phyloP scores from a whole-genome alignment of 2,888 invertebrate species.

The Formica aserva region DNA sequence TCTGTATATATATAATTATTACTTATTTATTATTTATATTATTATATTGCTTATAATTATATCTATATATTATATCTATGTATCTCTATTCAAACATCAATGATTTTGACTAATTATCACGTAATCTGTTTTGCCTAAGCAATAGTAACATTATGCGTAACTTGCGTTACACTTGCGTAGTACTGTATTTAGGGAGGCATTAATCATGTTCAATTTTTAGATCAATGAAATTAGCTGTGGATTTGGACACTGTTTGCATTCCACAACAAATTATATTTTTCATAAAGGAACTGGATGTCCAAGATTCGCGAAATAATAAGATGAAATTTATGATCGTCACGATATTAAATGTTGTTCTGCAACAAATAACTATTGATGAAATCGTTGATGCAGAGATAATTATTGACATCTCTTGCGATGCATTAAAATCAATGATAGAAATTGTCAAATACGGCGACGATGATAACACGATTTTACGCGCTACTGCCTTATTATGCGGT shows the following conservation, averaged over 20 bases:
- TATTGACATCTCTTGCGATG: slow-evolving; percentile 57
- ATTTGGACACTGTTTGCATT: slow-evolving; percentile 56
- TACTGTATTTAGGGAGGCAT: neutral
- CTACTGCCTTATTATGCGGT: slow-evolving; percentile 59
- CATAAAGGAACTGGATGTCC: slow-evolving; percentile 58
- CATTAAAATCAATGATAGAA: slow-evolving; percentile 61
- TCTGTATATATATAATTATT: neutral
- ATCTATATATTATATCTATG: neutral
- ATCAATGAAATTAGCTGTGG: slow-evolving; percentile 50
- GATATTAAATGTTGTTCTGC: slow-evolving; percentile 62
- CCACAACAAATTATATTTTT: slow-evolving; percentile 64
- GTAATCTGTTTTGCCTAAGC: neutral
- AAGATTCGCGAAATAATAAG: slow-evolving; percentile 30
- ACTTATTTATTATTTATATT: neutral
- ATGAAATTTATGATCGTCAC: slow-evolving; percentile 54
- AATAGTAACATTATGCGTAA: neutral
- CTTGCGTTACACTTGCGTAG: neutral
- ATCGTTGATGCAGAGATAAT: slow-evolving; percentile 26
- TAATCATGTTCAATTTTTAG: slow-evolving; percentile 54
- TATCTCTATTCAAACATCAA: neutral
- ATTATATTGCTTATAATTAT: neutral
- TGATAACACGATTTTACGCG: slow-evolving; percentile 48
- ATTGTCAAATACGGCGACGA: slow-evolving; percentile 64
- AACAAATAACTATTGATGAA: slow-evolving; percentile 13
- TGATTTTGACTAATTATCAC: neutral